A percentile compares a stretch with the other conserved stretches of the same genome.
phyloP scores from a whole-genome alignment of 2,888 invertebrate genomes.

The Monochamus alternatus region DNA sequence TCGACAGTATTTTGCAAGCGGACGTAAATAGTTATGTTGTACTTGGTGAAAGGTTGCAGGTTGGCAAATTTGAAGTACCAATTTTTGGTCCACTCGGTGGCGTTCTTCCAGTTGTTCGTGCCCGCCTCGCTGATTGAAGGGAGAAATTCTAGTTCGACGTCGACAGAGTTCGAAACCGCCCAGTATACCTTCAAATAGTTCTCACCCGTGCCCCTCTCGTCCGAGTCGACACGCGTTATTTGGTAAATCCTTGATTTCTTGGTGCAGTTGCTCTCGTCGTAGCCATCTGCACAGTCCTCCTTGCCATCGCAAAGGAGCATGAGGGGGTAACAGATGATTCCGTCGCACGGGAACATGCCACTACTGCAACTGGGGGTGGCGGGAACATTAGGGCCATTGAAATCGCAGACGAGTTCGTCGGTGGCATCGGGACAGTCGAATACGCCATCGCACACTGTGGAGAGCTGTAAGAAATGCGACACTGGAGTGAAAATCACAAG shows the following conservation, averaged over 20 bases:
- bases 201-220: conserved; percentile 76
- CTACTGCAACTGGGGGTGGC: conserved; percentile 72
- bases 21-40: conserved; percentile 86
- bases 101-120: conserved; percentile 74
- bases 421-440: conserved; percentile 75
- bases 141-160: conserved; percentile 76
- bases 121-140: conserved; percentile 77
- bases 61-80: conserved; percentile 76
- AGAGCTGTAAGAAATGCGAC: conserved; percentile 54
- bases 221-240: conserved; percentile 78
- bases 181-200: conserved; percentile 79
- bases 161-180: conserved; percentile 72
- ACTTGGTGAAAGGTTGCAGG: conserved; percentile 81
- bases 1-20: conserved; percentile 73
- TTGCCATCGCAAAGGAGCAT: conserved; percentile 79
- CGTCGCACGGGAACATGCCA: conserved; percentile 76
- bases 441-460: conserved; percentile 72
- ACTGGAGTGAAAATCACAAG: too few relatives aligned
- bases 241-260: conserved; percentile 68
- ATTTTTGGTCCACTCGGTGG: conserved; percentile 77
- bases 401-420: conserved; percentile 71
- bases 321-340: conserved; percentile 76
- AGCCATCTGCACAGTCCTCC: conserved; percentile 82
- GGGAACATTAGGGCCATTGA: conserved; percentile 65
- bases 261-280: conserved; percentile 81